These are phyloP conservation scores for Ichneumoninae sp. DNA, from an alignment of 2,888 invertebrate species.

Conservation along the genomic window DNA sequence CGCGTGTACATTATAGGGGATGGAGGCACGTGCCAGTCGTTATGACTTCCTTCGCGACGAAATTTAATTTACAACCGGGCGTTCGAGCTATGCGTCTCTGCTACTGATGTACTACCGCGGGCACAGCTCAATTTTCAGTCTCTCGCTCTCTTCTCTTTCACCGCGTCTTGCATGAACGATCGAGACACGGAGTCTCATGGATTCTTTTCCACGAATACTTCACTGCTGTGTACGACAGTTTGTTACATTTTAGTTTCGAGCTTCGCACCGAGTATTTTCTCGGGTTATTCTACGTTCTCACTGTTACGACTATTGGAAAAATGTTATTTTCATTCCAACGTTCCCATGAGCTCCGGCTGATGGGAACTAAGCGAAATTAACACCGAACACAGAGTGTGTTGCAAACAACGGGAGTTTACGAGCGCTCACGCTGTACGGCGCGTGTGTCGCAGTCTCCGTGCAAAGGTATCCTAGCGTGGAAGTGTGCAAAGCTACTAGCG, in stretches of 20 bases:
- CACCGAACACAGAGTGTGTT: not conserved
- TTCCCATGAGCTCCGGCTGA: not conserved
- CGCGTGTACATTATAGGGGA: slow-evolving; percentile 37
- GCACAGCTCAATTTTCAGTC: slow-evolving; percentile 40
- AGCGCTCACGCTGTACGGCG: not conserved
- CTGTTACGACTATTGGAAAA: not conserved
- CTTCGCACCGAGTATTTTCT: not conserved
- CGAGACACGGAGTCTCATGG: slow-evolving; percentile 4
- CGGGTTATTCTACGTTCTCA: not conserved
- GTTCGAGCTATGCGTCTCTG: slow-evolving; percentile 65
- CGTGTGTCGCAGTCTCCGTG: not conserved
- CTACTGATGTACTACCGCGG: slow-evolving; percentile 25
- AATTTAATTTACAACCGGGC: slow-evolving; percentile 77
- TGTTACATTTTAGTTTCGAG: not conserved
- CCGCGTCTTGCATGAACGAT: slow-evolving; percentile 7
- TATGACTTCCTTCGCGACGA: slow-evolving; percentile 77
- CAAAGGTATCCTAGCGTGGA: not conserved
- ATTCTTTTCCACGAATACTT: not conserved
- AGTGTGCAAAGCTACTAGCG: slow-evolving; percentile 47
- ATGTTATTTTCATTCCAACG: not conserved
- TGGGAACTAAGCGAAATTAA: not conserved
- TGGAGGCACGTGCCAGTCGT: slow-evolving; percentile 76
- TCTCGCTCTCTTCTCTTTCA: slow-evolving; percentile 6
- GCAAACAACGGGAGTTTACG: not conserved
- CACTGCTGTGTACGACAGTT: not conserved